A percentile compares a stretch with the other conserved stretches of the same genome.
Conservation (phyloP, 1,140 invertebrate genomes). For the Batillaria attramentaria region DNA sequence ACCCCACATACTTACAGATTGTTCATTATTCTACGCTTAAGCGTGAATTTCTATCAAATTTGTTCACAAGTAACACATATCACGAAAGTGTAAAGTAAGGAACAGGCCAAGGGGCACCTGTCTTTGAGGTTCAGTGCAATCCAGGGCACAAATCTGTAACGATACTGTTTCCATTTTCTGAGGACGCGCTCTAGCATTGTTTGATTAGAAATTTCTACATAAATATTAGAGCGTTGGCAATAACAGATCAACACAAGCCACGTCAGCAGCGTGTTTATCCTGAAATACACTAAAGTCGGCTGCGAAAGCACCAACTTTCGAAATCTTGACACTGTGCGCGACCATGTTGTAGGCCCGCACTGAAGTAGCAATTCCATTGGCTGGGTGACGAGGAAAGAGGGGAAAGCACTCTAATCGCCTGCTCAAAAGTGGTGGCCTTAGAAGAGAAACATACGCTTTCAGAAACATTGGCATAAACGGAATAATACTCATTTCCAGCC, state of each 20-base stretch:
- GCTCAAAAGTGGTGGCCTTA: background rate
- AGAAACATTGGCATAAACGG: no score
- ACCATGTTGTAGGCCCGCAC: background rate
- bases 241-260: no score
- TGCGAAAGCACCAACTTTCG: no score
- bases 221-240: no score
- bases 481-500: background rate
- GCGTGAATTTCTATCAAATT: no score
- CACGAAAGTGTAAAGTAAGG: background rate
- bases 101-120: constrained; percentile 45
- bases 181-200: constrained; percentile 18
- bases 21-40: no score
- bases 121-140: constrained; percentile 58
- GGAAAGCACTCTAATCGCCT: background rate
- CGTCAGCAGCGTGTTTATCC: no score
- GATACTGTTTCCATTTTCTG: constrained; percentile 57
- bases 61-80: background rate
- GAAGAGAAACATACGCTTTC: no score
- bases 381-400: background rate
- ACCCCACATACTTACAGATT: no score
- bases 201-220: background rate
- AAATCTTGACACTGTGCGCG: no score
- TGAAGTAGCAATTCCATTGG: no score
- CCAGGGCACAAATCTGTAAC: constrained; percentile 63
- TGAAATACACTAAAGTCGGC: no score